phyloP scores from a whole-genome alignment of 92 coral and sea anemone species.

The Phenganax marumi region DNA sequence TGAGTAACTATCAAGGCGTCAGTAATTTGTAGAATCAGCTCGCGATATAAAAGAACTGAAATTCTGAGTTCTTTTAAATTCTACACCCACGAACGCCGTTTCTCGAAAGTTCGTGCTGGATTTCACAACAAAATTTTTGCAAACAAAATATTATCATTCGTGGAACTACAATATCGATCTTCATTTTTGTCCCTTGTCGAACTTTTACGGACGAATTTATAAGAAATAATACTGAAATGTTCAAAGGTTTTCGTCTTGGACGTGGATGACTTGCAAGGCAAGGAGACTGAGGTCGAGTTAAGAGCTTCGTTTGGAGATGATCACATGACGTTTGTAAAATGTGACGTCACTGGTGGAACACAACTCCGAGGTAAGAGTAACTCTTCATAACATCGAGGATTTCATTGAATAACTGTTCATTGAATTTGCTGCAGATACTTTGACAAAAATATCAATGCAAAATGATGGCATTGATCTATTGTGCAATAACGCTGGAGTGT shows the following conservation, averaged over 20 bases:
- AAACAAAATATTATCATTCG: too few species aligned
- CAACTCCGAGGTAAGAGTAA: slow-evolving; percentile 66
- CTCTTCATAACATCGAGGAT: neutral
- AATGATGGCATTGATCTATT: slow-evolving; percentile 61
- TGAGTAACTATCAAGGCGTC: too few species aligned
- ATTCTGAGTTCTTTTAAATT: too few species aligned
- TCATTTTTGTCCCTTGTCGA: too few species aligned
- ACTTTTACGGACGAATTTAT: neutral
- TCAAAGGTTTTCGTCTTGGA: slow-evolving; percentile 66
- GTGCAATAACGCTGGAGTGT: slow-evolving; percentile 74
- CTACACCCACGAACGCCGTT: too few species aligned
- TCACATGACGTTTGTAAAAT: slow-evolving; percentile 51
- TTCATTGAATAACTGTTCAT: neutral
- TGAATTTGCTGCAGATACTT: neutral
- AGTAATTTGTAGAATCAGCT: too few species aligned
- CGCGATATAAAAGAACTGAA: too few species aligned
- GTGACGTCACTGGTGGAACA: slow-evolving; percentile 65
- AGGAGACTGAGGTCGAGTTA: slow-evolving; percentile 38
- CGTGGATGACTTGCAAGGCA: slow-evolving; percentile 59
- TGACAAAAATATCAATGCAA: slow-evolving; percentile 1
- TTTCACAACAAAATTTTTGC: too few species aligned
- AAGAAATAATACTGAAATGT: neutral
- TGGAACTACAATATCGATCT: too few species aligned
- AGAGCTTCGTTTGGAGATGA: slow-evolving; percentile 51
- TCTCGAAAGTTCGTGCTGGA: too few species aligned